Base-by-base conservation (phyloP, 2,113 vertebrate genomes). In the Alligator mississippiensis region DNA sequence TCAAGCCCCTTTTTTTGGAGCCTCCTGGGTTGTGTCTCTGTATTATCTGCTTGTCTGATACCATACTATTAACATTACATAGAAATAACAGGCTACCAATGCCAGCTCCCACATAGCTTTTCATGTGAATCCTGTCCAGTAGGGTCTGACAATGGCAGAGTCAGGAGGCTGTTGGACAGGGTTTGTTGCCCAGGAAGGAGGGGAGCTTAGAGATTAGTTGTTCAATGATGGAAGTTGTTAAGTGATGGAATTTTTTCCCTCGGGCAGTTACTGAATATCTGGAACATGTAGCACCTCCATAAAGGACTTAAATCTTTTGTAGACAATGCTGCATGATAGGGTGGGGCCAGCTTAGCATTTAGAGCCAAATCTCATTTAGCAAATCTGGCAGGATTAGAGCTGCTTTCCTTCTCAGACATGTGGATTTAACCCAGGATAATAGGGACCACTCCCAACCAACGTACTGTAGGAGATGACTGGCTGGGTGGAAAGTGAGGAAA, bases 381-480 rank as follows among this genome's bases (percentile, higher is more conserved):
- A 59, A 89, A 66, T 94, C 78, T 93, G 82, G 88, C 95, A 2
- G 0, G 95, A 78, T 96, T 94, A 95, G 75, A 80, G 70, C 64
- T 76, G 80, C 87, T 96, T 95, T 90, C 86, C 80, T 92, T 90
- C 93, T 97, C 95, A 97, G 96, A 93, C 93, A 76, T 75, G 28
- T 0, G 16, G 95, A 87, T 90, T 97, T 97, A 93, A 89, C 55
- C 77, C 27, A 72, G 87, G 94, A 75, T 59, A 90, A 84, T 80
- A 85, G 80, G 64, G 58, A 84, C 82, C 66, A 27, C 6, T 62
- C 93, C 92, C 94, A 93, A 59, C 34, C 27, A 54, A 27, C 19
- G 3, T 60, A 17, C 61, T 88, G 16, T 18, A 77, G 84, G 78
- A 85, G 84, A 11, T 84, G 87, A 85, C 24, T 88, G 54, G 6